phyloP scores from a whole-genome alignment of 2,113 vertebrate species.

The Megaptera novaeangliae region DNA sequence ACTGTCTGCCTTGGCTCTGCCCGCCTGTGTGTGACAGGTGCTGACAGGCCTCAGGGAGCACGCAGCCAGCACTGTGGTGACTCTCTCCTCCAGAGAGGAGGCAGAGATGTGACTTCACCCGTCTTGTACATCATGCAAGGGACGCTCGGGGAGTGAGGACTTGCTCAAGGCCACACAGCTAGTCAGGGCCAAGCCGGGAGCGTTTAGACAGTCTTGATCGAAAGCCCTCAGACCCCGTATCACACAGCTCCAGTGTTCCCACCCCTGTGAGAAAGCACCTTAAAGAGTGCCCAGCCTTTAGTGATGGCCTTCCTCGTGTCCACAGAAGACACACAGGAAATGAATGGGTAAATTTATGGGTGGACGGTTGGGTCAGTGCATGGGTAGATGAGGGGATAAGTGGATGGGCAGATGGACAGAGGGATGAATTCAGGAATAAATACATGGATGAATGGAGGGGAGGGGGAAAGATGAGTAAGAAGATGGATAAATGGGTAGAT shows the following conservation, averaged over 20 bases:
- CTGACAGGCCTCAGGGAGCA: fast-evolving
- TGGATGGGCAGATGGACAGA: not conserved
- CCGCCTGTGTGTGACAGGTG: fast-evolving
- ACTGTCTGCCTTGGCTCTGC: not conserved
- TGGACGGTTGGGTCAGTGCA: not conserved
- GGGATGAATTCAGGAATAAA: not conserved
- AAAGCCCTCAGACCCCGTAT: not conserved
- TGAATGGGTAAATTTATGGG: not conserved
- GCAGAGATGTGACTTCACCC: fast-evolving
- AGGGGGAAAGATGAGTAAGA: no score
- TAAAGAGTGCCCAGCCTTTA: not conserved
- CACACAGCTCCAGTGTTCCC: fast-evolving
- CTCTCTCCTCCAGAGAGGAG: not conserved
- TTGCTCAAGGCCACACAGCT: no score
- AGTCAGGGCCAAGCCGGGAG: not conserved
- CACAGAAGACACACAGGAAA: not conserved
- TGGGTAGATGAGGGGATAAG: not conserved
- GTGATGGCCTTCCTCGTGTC: fast-evolving
- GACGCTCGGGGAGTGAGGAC: not conserved
- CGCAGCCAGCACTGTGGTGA: fast-evolving
- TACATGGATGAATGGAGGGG: not conserved
- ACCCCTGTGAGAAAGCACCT: not conserved
- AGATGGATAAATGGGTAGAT: not conserved
- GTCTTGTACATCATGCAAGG: fast-evolving
- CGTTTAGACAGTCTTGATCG: not conserved